These are phyloP conservation scores for Phymanthus crucifer DNA, from an alignment of 92 coral and sea anemone species.

Conservation along the genomic window DNA sequence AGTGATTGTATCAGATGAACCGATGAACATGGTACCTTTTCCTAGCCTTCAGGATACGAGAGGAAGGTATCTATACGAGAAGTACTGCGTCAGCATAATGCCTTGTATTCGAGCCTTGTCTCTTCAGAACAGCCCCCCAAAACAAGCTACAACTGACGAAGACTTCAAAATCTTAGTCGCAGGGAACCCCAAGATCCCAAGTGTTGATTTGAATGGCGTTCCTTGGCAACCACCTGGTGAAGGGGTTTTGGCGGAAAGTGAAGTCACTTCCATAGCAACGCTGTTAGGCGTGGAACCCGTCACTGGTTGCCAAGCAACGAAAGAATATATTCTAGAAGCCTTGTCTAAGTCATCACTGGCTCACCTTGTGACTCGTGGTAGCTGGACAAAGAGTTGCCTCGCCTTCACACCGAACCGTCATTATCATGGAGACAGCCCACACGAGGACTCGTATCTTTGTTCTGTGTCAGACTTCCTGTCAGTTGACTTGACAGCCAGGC, in stretches of 20 bases:
- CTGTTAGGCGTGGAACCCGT: conserved; percentile 75
- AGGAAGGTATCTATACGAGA: conserved; percentile 53
- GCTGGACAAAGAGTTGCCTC: conserved; percentile 66
- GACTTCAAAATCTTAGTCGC: conserved; percentile 54
- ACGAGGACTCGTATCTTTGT: conserved; percentile 63
- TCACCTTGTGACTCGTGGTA: conserved; percentile 77
- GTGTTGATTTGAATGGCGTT: conserved; percentile 49
- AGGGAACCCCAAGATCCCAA: conserved; percentile 72
- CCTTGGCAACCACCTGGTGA: conserved; percentile 63
- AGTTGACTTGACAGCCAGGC: conserved; percentile 59
- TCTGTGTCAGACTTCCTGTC: conserved; percentile 57
- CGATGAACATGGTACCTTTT: conserved; percentile 66
- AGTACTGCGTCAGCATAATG: conserved; percentile 49
- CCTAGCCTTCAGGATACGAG: conserved; percentile 51
- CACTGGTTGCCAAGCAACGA: conserved; percentile 71
- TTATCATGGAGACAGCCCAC: conserved; percentile 45
- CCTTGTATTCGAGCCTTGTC: conserved; percentile 67
- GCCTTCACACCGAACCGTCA: conserved; percentile 69
- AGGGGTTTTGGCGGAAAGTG: conserved; percentile 71
- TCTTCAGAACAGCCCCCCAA: conserved; percentile 1
- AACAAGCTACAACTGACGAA: not conserved
- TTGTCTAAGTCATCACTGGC: conserved; percentile 62
- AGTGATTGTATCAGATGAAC: conserved; percentile 56
- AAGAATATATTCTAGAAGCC: conserved; percentile 54
- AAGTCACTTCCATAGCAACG: conserved; percentile 65